Conservation (phyloP, 2,113 vertebrate genomes). For the Odocoileus virginianus region DNA sequence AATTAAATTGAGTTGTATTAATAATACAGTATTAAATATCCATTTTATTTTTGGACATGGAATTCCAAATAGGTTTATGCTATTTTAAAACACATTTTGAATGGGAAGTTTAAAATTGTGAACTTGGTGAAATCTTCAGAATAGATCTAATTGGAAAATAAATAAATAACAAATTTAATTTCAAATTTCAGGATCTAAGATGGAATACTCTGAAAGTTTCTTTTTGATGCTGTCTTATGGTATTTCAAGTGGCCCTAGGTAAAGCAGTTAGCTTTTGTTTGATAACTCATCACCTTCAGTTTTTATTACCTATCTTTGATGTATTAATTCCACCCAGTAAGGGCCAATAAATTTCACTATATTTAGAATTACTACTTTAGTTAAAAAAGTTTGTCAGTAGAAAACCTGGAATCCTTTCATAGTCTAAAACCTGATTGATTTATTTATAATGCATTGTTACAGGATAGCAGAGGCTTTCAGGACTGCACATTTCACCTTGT, state of each 20-base stretch:
- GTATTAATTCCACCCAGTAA: neutral
- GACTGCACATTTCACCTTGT: neutral
- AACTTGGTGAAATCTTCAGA: neutral
- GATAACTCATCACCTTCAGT: neutral
- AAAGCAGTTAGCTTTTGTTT: neutral
- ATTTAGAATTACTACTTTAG: neutral
- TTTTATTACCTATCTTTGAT: neutral
- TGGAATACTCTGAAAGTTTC: neutral
- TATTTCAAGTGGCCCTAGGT: neutral
- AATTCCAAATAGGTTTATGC: neutral
- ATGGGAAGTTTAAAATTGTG: neutral
- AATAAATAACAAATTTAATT: neutral
- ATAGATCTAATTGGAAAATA: neutral
- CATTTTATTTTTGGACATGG: neutral
- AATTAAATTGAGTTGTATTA: neutral
- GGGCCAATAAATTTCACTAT: neutral
- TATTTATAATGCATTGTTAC: neutral
- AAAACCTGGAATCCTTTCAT: neutral
- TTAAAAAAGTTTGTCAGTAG: neutral
- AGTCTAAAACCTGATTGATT: neutral
- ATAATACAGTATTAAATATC: conserved; percentile 20
- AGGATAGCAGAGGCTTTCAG: neutral
- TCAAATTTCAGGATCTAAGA: neutral
- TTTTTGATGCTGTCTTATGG: neutral
- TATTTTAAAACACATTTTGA: neutral